phyloP scores from a whole-genome alignment of 2,888 invertebrate genomes.

The Athalia circularis region DNA sequence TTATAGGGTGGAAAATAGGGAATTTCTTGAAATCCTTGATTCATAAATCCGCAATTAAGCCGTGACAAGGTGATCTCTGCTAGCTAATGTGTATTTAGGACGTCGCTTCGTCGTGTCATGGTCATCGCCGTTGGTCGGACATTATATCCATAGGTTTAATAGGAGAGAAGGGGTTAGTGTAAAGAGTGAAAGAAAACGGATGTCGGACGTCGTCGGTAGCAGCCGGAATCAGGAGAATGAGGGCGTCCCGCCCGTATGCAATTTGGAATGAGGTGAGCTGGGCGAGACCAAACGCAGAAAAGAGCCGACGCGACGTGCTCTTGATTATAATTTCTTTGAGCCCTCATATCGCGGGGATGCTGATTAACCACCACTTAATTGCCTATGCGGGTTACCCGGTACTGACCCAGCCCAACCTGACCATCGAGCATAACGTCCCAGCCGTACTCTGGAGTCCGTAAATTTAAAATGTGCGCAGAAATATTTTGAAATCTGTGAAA shows the following conservation, averaged over 20 bases:
- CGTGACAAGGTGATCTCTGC: slow-evolving; percentile 39
- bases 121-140: neutral
- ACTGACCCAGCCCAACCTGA: slow-evolving; percentile 10
- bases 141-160: neutral
- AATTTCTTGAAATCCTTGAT: neutral
- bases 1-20: neutral
- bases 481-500: no score
- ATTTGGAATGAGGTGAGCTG: slow-evolving; percentile 18
- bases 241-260: slow-evolving; percentile 43
- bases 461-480: no score
- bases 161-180: neutral
- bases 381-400: slow-evolving; percentile 41
- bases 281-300: slow-evolving; percentile 19
- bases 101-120: neutral
- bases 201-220: neutral
- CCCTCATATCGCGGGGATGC: slow-evolving; percentile 56
- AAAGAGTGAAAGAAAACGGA: neutral
- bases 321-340: slow-evolving; percentile 70
- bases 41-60: slow-evolving; percentile 34
- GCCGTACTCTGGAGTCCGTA: neutral
- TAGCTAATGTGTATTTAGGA: slow-evolving; percentile 34
- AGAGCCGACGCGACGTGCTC: slow-evolving; percentile 52
- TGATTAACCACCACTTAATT: slow-evolving; percentile 32
- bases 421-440: neutral
- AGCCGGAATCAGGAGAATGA: slow-evolving; percentile 21